Evolutionary conservation across 2,888 invertebrate genomes (phyloP), one percentile per base, ranked within the genome.

Genomic region (Mythimna loreyi): DNA sequence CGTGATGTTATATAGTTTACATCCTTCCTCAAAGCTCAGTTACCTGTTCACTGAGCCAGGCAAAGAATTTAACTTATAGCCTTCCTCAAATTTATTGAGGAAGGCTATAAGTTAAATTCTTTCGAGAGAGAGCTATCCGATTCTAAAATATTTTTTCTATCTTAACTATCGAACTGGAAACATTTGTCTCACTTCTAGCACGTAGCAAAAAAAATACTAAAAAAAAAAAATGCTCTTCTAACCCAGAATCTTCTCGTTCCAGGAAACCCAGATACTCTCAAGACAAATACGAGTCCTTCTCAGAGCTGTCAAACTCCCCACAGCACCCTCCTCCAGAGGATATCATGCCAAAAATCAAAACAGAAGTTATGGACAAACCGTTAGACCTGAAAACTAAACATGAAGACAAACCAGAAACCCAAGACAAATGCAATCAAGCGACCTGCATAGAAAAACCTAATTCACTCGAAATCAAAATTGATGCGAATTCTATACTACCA

Each of bases 231-330:
- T 40, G 6, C 16, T 40, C 40, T 16, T 25, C 30, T 25, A 67
- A 67, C 11, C 50, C 8, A 13, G 8, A 57, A 25, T 49, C 7
- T 36, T 43, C 1, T 30, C 28, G 33, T 70, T 63, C 2, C 90
- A 96, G 95, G 69, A 95, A 95, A 87, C 93, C 94, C 4, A 86
- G 95, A 65, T 92, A 92, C 80, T 93, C 94, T 0, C 94, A 94
- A 84, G 95, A 95, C 84, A 95, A 93, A 75, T 95, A 94, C 87
- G 95, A 95, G 49, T 93, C 94, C 0, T 91, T 90, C 82, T 95
- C 95, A 0, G 95, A 96, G 84, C 85, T 95, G 1, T 96, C 95
- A 3, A 94, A 90, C 72, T 96, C 95, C 0, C 94, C 95, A 0
- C 95, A 94, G 67, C 94, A 94, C 63, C 91, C 91, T 0, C 86